Evolutionary conservation across 2,888 invertebrate species (phyloP).

Genomic region (Oscheius myriophilus): DNA sequence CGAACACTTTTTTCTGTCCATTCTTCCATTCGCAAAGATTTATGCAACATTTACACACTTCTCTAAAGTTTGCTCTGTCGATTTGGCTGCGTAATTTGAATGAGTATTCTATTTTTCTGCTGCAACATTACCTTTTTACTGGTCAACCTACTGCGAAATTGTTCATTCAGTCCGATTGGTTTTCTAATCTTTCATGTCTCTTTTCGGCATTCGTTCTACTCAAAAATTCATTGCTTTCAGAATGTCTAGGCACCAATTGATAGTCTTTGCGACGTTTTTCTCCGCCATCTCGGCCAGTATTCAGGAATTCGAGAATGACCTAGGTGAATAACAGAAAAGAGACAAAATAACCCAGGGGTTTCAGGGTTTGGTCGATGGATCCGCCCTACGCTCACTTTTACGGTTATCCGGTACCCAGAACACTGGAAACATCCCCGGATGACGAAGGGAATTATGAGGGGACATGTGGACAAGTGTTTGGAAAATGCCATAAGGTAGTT

Average conservation of each 20-base stretch:
- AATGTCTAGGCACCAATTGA: slow-evolving; percentile 28
- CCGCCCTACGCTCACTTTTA: slow-evolving; percentile 22
- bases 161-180: no score
- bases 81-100: no score
- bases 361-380: slow-evolving; percentile 32
- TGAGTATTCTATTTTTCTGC: no score
- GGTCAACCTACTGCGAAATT: no score
- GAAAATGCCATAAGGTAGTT: slow-evolving; percentile 25
- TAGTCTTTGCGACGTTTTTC: neutral
- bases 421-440: slow-evolving; percentile 19
- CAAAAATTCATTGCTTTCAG: slow-evolving; percentile 3
- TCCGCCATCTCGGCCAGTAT: neutral
- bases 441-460: neutral
- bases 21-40: no score
- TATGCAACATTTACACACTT: no score
- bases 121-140: no score
- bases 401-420: slow-evolving; percentile 27
- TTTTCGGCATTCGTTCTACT: neutral
- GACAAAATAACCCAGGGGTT: neutral
- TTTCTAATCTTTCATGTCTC: neutral
- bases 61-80: no score
- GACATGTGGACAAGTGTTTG: slow-evolving; percentile 23
- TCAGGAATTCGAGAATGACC: slow-evolving; percentile 3
- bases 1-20: no score
- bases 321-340: slow-evolving; percentile 2